phyloP scores from a whole-genome alignment of 2,888 invertebrate genomes.

The Drosophila anomelani region DNA sequence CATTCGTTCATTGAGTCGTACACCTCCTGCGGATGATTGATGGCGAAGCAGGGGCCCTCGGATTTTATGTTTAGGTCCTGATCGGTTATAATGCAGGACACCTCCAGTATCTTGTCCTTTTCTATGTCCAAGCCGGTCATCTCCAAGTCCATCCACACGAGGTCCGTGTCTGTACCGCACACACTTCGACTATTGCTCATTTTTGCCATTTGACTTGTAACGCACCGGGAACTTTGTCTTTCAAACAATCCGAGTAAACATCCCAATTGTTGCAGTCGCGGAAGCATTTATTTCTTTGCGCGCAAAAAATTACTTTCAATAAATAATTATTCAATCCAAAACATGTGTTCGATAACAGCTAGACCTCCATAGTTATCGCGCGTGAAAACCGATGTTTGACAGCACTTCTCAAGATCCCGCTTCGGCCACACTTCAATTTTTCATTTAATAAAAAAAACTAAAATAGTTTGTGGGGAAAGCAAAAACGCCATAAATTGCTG shows the following conservation, averaged over 20 bases:
- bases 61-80: conserved; percentile 90
- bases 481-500: conserved; percentile 15
- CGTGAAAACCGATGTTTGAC: not conserved
- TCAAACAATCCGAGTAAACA: not conserved
- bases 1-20: conserved; percentile 93
- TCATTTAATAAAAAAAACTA: not conserved
- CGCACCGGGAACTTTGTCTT: not conserved
- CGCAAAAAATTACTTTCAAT: no score
- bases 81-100: conserved; percentile 95
- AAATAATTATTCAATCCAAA: no score
- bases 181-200: conserved; percentile 45
- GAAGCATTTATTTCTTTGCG: conserved; percentile 43
- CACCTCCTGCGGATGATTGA: conserved; percentile 90
- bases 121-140: conserved; percentile 95
- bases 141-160: conserved; percentile 93
- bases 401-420: not conserved
- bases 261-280: conserved; percentile 26
- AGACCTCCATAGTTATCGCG: not conserved
- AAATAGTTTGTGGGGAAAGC: conserved; percentile 18
- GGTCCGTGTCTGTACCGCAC: conserved; percentile 82
- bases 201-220: not conserved
- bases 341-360: not conserved
- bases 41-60: conserved; percentile 90
- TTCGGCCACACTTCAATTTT: no score
- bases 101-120: conserved; percentile 93